phyloP scores from a whole-genome alignment of 2,113 vertebrate genomes.

The Nannobrachium achirus region DNA sequence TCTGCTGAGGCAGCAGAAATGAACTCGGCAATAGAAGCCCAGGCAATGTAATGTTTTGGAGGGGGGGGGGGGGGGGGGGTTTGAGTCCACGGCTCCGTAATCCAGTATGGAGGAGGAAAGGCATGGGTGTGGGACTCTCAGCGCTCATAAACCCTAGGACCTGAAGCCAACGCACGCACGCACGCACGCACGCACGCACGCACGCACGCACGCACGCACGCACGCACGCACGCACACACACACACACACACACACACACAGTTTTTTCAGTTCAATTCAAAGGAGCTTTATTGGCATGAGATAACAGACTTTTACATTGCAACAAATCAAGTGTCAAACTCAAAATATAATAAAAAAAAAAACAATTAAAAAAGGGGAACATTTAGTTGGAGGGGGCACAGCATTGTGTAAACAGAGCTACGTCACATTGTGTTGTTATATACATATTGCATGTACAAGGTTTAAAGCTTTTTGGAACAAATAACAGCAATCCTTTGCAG shows the following conservation, averaged over 20 bases:
- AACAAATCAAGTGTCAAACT: no score
- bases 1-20: conserved; percentile 58
- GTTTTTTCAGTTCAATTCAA: no score
- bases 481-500: no score
- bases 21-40: conserved; percentile 1
- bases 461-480: no score
- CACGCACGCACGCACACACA: conserved; percentile 25
- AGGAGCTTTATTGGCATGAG: no score
- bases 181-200: neutral
- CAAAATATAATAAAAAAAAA: no score
- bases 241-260: conserved; percentile 27
- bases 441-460: no score
- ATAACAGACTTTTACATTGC: no score
- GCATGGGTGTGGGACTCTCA: conserved; percentile 19
- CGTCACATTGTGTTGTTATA: no score
- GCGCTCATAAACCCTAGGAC: neutral
- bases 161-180: neutral
- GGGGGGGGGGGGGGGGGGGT: conserved; percentile 14
- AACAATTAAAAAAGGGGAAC: no score
- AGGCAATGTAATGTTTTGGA: conserved; percentile 50
- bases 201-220: neutral
- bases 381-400: no score
- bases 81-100: conserved; percentile 14
- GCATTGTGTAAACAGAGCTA: no score
- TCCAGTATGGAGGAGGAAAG: conserved; percentile 10